Conservation (phyloP, 1,140 invertebrate genomes). For the Diprion similis region DNA sequence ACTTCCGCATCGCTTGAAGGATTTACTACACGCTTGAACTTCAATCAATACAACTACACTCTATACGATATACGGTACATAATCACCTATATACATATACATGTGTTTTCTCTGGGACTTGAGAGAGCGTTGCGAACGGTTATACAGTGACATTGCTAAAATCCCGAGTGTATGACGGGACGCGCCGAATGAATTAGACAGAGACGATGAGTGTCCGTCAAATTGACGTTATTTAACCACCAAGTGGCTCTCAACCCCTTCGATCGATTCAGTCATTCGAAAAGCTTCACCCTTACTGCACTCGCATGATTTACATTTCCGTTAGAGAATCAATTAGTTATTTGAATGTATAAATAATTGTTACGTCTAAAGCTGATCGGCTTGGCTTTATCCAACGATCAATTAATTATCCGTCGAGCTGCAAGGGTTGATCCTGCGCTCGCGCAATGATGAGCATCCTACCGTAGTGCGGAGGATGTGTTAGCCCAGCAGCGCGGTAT, state of each 20-base stretch:
- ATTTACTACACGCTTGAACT: constrained; percentile 46
- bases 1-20: constrained; percentile 48
- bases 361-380: too few species aligned
- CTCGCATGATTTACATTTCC: constrained; percentile 37
- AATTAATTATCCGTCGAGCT: too few species aligned
- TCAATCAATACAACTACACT: constrained; percentile 39
- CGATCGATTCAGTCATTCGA: neutral
- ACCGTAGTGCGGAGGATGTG: too few species aligned
- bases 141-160: constrained; percentile 52
- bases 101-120: neutral
- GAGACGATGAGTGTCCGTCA: neutral
- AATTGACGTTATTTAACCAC: neutral
- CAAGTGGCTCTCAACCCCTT: neutral
- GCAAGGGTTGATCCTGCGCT: too few species aligned
- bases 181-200: neutral
- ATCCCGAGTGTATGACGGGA: constrained; percentile 17
- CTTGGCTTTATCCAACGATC: too few species aligned
- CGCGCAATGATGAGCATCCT: too few species aligned
- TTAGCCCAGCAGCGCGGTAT: neutral
- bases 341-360: too few species aligned
- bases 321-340: too few species aligned
- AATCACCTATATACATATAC: neutral
- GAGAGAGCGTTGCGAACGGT: constrained; percentile 41
- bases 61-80: constrained; percentile 8
- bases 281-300: constrained; percentile 16